phyloP scores from a whole-genome alignment of 2,113 vertebrate species.

The Mustelus asterias region DNA sequence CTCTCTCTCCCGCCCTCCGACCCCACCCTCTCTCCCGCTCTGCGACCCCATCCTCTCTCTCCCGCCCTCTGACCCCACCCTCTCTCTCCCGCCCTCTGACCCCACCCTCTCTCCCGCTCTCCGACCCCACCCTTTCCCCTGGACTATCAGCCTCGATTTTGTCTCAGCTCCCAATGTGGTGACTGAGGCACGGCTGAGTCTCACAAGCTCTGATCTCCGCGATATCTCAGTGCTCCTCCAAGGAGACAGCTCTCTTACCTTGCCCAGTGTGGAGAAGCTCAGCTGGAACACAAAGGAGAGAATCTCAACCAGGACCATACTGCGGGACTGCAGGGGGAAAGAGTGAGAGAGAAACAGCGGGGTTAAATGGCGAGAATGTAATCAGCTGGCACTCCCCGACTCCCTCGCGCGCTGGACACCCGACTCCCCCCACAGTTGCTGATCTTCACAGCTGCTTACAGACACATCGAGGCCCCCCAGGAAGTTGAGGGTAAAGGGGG shows the following conservation, averaged over 20 bases:
- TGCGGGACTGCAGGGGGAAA: slow-evolving; percentile 60
- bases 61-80: no score
- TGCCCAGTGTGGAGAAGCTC: slow-evolving; percentile 84
- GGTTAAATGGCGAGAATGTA: no score
- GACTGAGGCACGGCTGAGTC: background rate
- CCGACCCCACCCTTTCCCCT: no score
- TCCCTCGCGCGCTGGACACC: background rate
- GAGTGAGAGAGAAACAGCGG: background rate
- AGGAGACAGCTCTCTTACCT: slow-evolving; percentile 55
- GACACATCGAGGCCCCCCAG: no score
- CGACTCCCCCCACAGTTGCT: background rate
- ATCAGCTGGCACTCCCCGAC: background rate
- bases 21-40: no score
- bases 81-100: no score
- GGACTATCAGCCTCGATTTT: no score
- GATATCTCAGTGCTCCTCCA: background rate
- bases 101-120: no score
- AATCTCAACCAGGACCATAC: slow-evolving; percentile 88
- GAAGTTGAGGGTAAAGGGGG: no score
- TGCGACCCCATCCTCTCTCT: no score
- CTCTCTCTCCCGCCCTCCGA: no score
- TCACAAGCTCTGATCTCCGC: background rate
- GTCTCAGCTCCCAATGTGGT: background rate
- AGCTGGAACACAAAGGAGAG: slow-evolving; percentile 88
- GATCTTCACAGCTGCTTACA: background rate